These are phyloP conservation scores for Empidonax alnorum DNA, from an alignment of 2,113 vertebrate genomes.

Conservation along the genomic window DNA sequence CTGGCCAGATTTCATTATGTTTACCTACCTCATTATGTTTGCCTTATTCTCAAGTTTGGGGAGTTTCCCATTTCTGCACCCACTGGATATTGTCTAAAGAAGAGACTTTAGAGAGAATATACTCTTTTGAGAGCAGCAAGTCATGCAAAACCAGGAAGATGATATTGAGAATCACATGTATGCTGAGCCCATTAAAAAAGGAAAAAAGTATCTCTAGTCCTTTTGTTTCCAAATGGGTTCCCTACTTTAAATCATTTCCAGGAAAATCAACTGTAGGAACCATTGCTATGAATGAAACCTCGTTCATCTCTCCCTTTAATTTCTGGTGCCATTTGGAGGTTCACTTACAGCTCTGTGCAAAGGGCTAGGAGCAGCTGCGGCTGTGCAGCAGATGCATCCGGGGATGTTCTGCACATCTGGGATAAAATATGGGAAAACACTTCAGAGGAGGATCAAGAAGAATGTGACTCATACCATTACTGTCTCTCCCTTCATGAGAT, in stretches of 20 bases:
- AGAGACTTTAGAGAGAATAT: background rate
- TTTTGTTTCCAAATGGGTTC: conserved; percentile 4
- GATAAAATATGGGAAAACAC: accelerated
- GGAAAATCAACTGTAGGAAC: background rate
- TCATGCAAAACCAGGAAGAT: conserved; percentile 1
- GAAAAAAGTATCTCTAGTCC: background rate
- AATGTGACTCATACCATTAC: accelerated
- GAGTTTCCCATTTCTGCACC: conserved; percentile 46
- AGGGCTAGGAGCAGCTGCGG: background rate
- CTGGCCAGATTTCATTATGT: too few relatives aligned
- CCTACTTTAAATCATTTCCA: background rate
- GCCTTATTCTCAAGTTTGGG: conserved; percentile 52
- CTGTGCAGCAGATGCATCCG: background rate
- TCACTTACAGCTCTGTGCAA: background rate
- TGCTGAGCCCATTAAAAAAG: background rate
- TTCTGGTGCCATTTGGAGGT: background rate
- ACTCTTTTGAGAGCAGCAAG: conserved; percentile 33
- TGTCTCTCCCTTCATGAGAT: background rate
- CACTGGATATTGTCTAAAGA: conserved; percentile 52
- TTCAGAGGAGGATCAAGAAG: too few relatives aligned
- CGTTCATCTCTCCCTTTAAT: background rate
- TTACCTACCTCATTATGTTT: background rate
- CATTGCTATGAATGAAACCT: accelerated
- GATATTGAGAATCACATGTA: background rate
- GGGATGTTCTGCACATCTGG: accelerated